Base-by-base conservation (phyloP, 2,888 invertebrate genomes). In the Eurytoma adleriae region DNA sequence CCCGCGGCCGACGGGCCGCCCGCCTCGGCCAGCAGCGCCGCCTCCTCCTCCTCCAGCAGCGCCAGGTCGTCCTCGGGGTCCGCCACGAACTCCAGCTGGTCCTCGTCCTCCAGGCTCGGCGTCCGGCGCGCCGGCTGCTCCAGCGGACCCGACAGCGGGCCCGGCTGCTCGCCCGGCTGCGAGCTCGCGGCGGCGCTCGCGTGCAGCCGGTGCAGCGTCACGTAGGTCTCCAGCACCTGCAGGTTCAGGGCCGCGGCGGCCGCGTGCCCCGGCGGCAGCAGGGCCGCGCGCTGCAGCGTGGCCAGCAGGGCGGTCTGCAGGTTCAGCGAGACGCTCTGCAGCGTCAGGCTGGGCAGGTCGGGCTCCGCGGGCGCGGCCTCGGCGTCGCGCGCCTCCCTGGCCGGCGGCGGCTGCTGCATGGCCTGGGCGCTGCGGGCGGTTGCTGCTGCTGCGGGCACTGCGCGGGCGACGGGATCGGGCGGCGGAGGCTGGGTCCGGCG, bases 231-330 rank as follows among this genome's bases (percentile, higher is more conserved):
- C 82, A 96, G 91, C 48, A 96, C 96, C 91, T 96, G 96, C 54
- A 96, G 92, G 90, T 96, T 96, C 24, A 97, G 92, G 0, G 96
- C 96, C 56, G 96, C 95, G 56, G 96, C 96, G 12, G 96, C 96
- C 4, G 96, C 95, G 2, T 96, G 96, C 85, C 96, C 96, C 0
- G 95, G 95, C 10, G 96, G 96, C 85, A 96, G 90, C 30, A 96
- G 91, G 0, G 96, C 96, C 0, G 96, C 96, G 88, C 96, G 95
- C 89, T 96, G 96, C 84, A 96, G 91, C 13, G 96, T 96, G 86
- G 94, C 95, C 91, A 96, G 95, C 93, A 97, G 95, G 12, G 96
- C 96, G 88, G 95, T 96, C 91, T 97, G 96, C 72, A 96, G 92
- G 16, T 96, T 95, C 84, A 96, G 92, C 54, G 96, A 96, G 70